Evolutionary conservation across 2,888 invertebrate genomes (phyloP).

Genomic region (Hirudinaria manillensis): DNA sequence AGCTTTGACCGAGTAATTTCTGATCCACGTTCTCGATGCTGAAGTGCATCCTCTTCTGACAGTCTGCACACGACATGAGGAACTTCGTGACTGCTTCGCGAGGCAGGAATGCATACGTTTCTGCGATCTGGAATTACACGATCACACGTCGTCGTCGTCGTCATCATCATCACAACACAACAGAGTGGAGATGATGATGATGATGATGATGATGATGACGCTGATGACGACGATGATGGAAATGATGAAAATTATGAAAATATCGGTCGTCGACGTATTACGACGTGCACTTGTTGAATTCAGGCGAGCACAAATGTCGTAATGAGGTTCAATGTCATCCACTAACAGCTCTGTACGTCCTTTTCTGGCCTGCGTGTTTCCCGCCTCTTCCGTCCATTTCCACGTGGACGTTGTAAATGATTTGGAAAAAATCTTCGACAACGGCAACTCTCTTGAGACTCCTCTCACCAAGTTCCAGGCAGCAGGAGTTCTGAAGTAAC

Average conservation of each 20-base stretch:
- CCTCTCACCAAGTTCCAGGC: conserved; percentile 13
- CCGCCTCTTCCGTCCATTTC: conserved; percentile 80
- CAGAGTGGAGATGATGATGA: neutral
- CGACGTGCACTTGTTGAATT: too few relatives aligned
- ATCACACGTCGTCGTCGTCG: too few relatives aligned
- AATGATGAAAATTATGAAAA: too few relatives aligned
- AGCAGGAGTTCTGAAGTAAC: conserved; percentile 10
- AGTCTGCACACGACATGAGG: conserved; percentile 86
- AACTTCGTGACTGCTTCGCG: conserved; percentile 92
- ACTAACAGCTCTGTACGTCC: conserved; percentile 89
- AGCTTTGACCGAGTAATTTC: neutral
- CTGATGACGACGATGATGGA: neutral
- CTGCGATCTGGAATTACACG: conserved; percentile 71
- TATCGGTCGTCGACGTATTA: too few relatives aligned
- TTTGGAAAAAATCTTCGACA: conserved; percentile 95
- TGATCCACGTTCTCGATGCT: conserved; percentile 46
- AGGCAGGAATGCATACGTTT: conserved; percentile 89
- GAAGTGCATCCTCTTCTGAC: conserved; percentile 65
- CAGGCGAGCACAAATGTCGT: too few relatives aligned
- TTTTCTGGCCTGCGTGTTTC: conserved; percentile 92
- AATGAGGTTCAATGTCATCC: too few relatives aligned
- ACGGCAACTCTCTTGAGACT: conserved; percentile 84
- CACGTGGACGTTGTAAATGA: conserved; percentile 89
- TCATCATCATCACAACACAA: too few relatives aligned
- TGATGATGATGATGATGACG: neutral